These are phyloP conservation scores for Borostomias antarcticus DNA, from an alignment of 2,797 vertebrate genomes.

Conservation along the genomic window DNA sequence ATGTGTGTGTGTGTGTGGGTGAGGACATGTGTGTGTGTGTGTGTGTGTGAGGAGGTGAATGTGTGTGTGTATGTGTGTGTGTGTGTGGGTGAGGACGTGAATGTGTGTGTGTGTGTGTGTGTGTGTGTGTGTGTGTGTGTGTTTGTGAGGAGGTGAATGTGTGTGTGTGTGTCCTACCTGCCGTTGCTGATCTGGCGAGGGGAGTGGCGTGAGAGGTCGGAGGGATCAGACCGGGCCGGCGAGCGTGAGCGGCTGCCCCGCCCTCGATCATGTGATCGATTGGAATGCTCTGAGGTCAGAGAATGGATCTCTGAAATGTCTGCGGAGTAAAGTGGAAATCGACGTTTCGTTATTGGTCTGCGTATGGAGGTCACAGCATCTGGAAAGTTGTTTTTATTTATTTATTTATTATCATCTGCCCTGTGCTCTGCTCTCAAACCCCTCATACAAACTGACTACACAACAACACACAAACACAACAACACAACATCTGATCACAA, in stretches of 20 bases:
- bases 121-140: slow-evolving; percentile 8
- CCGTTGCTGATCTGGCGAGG: slow-evolving; percentile 93
- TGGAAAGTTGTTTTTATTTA: too few relatives aligned
- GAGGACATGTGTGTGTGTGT: slow-evolving; percentile 1
- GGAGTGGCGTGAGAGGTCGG: slow-evolving; percentile 90
- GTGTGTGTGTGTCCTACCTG: slow-evolving; percentile 79
- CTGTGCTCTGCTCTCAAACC: too few relatives aligned
- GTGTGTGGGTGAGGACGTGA: background rate
- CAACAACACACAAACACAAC: too few relatives aligned
- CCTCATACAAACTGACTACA: too few relatives aligned
- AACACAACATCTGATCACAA: too few relatives aligned
- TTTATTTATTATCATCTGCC: too few relatives aligned
- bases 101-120: background rate
- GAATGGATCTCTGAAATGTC: slow-evolving; percentile 99
- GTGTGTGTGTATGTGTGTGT: background rate
- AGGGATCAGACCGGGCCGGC: slow-evolving; percentile 89
- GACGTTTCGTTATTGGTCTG: too few relatives aligned
- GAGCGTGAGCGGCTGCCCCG: slow-evolving; percentile 87
- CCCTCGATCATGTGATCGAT: slow-evolving; percentile 87
- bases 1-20: background rate
- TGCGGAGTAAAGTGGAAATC: slow-evolving; percentile 58
- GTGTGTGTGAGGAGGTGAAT: background rate
- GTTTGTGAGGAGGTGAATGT: slow-evolving; percentile 10
- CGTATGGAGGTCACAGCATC: too few relatives aligned
- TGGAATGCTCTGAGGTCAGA: slow-evolving; percentile 96